Evolutionary conservation across 2,888 invertebrate species (phyloP).

Genomic region (Blastobasis adustella): DNA sequence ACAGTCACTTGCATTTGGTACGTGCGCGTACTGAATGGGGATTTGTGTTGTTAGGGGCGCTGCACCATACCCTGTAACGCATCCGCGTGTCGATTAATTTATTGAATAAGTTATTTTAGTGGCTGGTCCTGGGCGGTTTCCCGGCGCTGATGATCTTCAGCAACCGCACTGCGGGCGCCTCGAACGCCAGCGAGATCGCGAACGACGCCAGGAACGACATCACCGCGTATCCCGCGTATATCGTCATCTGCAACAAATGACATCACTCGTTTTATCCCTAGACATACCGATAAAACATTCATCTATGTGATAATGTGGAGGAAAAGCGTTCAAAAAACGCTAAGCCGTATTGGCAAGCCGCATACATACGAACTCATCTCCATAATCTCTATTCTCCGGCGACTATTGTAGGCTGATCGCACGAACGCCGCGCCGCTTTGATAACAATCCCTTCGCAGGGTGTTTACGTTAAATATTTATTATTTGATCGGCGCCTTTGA

Average conservation of each 20-base stretch:
- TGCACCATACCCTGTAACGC: background rate
- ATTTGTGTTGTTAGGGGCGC: conserved; percentile 1
- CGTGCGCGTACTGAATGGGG: conserved; percentile 1
- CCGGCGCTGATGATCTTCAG: conserved; percentile 78
- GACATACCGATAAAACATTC: no score
- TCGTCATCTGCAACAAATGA: conserved; percentile 45
- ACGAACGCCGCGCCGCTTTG: conserved; percentile 9
- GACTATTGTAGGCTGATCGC: conserved; percentile 16
- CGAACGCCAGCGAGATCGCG: conserved; percentile 84
- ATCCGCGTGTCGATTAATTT: background rate
- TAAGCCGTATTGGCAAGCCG: conserved; percentile 16
- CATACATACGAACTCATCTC: conserved; percentile 16
- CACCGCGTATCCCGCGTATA: conserved; percentile 86
- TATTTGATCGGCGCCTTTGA: no score
- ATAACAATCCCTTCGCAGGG: conserved; percentile 11
- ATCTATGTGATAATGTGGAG: conserved; percentile 6
- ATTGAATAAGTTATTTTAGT: background rate
- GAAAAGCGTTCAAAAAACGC: conserved; percentile 1
- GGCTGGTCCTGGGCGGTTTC: background rate
- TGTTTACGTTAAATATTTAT: no score
- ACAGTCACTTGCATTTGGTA: conserved; percentile 4
- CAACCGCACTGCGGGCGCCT: conserved; percentile 87
- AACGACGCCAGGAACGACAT: conserved; percentile 85
- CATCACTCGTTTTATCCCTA: no score
- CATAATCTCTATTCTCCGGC: conserved; percentile 20